A percentile compares a stretch with the other conserved stretches of the same genome.
phyloP scores from a whole-genome alignment of 2,888 invertebrate species.

The Orthosia incerta region DNA sequence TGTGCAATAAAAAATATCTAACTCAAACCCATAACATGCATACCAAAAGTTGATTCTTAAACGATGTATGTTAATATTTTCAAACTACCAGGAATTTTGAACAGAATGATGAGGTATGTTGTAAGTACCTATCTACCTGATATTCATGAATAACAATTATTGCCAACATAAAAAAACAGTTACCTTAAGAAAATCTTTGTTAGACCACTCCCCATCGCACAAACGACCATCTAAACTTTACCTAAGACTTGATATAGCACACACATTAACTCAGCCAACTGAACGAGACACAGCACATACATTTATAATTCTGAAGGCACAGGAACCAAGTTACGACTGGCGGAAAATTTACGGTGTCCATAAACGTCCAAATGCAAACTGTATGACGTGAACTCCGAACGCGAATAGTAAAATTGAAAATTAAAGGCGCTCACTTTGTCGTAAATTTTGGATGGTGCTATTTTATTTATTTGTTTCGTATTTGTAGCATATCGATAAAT shows the following conservation, averaged over 20 bases:
- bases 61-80: background rate
- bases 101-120: background rate
- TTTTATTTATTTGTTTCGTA: conserved; percentile 51
- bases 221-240: conserved; percentile 29
- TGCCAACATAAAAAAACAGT: background rate
- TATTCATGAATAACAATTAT: background rate
- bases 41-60: too few species aligned
- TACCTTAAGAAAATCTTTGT: background rate
- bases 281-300: conserved; percentile 53
- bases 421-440: conserved; percentile 62
- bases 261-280: conserved; percentile 45
- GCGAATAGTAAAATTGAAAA: conserved; percentile 63
- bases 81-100: background rate
- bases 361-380: conserved; percentile 67
- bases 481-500: conserved; percentile 33
- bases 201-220: background rate
- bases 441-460: conserved; percentile 55
- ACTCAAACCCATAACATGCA: background rate
- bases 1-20: background rate
- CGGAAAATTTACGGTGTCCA: conserved; percentile 67
- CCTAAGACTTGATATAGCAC: conserved; percentile 35
- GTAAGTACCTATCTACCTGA: background rate
- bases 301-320: conserved; percentile 61
- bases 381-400: conserved; percentile 59
- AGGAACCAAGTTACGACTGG: conserved; percentile 68